Conservation (phyloP, 2,113 vertebrate genomes). For the Takifugu flavidus region DNA sequence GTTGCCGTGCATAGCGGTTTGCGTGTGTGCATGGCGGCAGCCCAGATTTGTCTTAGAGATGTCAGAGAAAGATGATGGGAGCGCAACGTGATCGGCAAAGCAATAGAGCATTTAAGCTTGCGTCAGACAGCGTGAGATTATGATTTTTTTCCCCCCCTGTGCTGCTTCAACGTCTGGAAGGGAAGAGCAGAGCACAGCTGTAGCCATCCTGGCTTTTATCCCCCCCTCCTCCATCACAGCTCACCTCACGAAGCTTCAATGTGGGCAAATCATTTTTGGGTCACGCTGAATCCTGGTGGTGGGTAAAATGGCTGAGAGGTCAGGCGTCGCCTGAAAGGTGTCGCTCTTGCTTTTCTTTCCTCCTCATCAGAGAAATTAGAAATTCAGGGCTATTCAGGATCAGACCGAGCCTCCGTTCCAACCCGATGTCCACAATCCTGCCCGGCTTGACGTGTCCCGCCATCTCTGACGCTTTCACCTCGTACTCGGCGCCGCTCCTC, state of each 20-base stretch:
- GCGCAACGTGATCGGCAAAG: constrained; percentile 78
- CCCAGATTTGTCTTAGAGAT: constrained; percentile 76
- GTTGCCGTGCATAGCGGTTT: constrained; percentile 59
- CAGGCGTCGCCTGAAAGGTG: constrained; percentile 63
- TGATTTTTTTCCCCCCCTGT: constrained; percentile 54
- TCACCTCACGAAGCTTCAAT: constrained; percentile 64
- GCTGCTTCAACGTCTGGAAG: constrained; percentile 57
- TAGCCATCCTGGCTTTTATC: constrained; percentile 51
- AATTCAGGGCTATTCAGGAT: too few species aligned
- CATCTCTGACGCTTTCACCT: too few species aligned
- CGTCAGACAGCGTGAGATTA: constrained; percentile 77
- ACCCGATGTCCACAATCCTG: too few species aligned
- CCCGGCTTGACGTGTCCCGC: too few species aligned
- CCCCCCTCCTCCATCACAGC: constrained; percentile 28
- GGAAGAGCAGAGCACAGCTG: constrained; percentile 53
- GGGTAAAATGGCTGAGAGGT: constrained; percentile 66
- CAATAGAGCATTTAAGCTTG: constrained; percentile 79
- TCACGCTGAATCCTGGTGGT: constrained; percentile 62
- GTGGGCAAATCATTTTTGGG: constrained; percentile 68
- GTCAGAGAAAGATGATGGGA: constrained; percentile 76
- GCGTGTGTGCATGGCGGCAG: constrained; percentile 61
- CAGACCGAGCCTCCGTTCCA: too few species aligned
- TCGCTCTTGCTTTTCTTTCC: constrained; percentile 58
- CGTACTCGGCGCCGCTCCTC: too few species aligned
- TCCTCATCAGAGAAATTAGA: constrained; percentile 31